Percentiles rank a stretch among this genome's conserved stretches.
Conservation (phyloP, 2,888 invertebrate species). For the Archaeoteleia sp. region DNA sequence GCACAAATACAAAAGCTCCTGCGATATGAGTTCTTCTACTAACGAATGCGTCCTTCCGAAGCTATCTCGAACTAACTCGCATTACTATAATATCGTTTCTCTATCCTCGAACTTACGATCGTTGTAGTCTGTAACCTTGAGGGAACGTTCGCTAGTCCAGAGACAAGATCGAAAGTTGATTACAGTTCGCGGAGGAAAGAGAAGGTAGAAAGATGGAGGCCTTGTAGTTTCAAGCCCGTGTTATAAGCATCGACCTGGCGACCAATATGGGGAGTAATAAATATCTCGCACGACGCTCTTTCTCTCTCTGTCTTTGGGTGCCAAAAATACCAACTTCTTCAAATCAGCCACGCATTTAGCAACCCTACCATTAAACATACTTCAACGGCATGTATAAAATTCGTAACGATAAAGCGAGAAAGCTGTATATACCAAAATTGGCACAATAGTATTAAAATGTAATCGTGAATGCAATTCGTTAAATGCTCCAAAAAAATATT, state of each 20-base stretch:
- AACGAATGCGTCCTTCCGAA: not conserved
- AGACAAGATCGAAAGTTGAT: slow-evolving; percentile 44
- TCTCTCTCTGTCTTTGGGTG: too few species aligned
- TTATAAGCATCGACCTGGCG: slow-evolving; percentile 3
- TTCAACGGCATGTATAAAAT: too few species aligned
- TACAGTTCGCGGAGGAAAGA: slow-evolving; percentile 23
- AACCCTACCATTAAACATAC: too few species aligned
- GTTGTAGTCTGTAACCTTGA: slow-evolving; percentile 1
- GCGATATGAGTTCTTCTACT: not conserved
- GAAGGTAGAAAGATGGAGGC: slow-evolving; percentile 11
- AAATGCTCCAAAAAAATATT: too few species aligned
- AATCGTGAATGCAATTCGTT: too few species aligned
- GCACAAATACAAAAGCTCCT: too few species aligned
- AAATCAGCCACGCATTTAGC: not conserved
- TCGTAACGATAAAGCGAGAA: too few species aligned
- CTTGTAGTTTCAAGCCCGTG: slow-evolving; percentile 20
- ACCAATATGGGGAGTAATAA: slow-evolving; percentile 31
- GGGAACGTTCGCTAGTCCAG: slow-evolving; percentile 20
- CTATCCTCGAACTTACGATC: slow-evolving; percentile 7
- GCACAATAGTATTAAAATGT: too few species aligned
- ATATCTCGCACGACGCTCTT: slow-evolving; percentile 1
- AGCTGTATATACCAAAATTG: too few species aligned
- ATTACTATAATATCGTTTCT: not conserved
- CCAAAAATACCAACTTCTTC: slow-evolving; percentile 18
- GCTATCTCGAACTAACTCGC: not conserved